Evolutionary conservation across 2,888 invertebrate genomes (phyloP), one percentile per base, ranked within the genome.

Genomic region (Trissonchulus latispiculum): DNA sequence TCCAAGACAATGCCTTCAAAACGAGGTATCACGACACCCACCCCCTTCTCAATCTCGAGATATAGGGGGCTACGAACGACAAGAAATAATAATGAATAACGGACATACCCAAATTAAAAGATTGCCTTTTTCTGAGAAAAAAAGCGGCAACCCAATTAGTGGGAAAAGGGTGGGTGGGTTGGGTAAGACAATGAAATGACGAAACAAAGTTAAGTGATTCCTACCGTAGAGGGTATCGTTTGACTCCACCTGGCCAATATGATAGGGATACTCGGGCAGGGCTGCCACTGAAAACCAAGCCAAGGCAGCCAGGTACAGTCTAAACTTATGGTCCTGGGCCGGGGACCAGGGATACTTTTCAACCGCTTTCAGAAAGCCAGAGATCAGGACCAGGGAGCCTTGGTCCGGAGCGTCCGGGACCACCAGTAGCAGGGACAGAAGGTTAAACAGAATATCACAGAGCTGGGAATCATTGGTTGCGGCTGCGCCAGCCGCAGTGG

Each of bases 181-280:
- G n/a, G n/a, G n/a, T n/a, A n/a, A n/a, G n/a, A n/a, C n/a, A n/a
- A n/a, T n/a, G n/a, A n/a, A n/a, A n/a, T n/a, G n/a, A n/a, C n/a
- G n/a, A n/a, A n/a, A n/a, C n/a, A n/a, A n/a, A n/a, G n/a, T n/a
- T n/a, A n/a, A n/a, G n/a, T n/a, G n/a, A n/a, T n/a, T n/a, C n/a
- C 90, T 89, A 3, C 95, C 95, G 82, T 95, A 96, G 61, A 96
- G 85, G 74, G 90, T 88, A 84, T 96, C 95, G 83, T 96, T 96
- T 1, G 95, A 93, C 80, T 95, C 90, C 75, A 95, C 93, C 88
- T 89, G 90, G 77, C 91, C 90, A 73, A 95, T 88, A 80, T 92
- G 91, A 84, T 95, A 93, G 0, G 90, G 89, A 84, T 92, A 95
- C 71, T 85, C 87, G 77, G 93, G 92, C 82, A 93, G 91, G 23